A percentile compares a stretch with the other conserved stretches of the same genome.
Evolutionary conservation across 2,797 vertebrate genomes (phyloP).

Genomic region (Periophthalmus magnuspinnatus): DNA sequence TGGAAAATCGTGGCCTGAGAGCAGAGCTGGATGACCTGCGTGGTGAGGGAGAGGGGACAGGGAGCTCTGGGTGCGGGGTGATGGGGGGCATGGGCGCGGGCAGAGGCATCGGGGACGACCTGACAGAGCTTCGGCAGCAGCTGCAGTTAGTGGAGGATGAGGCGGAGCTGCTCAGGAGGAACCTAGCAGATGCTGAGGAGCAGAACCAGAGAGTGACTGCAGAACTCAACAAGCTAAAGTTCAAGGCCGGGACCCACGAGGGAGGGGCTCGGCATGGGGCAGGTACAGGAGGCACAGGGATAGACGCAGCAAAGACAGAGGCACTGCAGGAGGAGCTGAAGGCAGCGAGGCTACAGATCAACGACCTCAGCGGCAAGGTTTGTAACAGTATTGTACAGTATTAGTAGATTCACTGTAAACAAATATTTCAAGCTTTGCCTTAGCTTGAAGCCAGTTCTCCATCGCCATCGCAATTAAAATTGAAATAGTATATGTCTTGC

Average conservation of each 20-base stretch:
- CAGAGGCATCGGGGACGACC: slow-evolving; percentile 85
- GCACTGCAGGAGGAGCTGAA: slow-evolving; percentile 94
- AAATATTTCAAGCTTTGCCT: too few relatives aligned
- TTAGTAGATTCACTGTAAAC: too few relatives aligned
- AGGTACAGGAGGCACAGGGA: slow-evolving; percentile 61
- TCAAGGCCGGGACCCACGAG: slow-evolving; percentile 87
- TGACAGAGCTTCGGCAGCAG: slow-evolving; percentile 93
- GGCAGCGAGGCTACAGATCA: slow-evolving; percentile 91
- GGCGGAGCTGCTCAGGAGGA: slow-evolving; percentile 91
- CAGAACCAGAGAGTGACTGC: slow-evolving; percentile 89
- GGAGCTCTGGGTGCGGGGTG: slow-evolving; percentile 66
- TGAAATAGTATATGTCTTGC: too few relatives aligned
- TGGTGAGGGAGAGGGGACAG: slow-evolving; percentile 84
- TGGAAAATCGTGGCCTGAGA: slow-evolving; percentile 93
- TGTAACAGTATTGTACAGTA: neutral
- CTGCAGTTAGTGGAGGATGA: slow-evolving; percentile 96
- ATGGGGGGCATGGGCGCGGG: slow-evolving; percentile 48
- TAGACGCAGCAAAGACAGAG: slow-evolving; percentile 85
- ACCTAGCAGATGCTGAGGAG: slow-evolving; percentile 90
- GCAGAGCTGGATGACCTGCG: slow-evolving; percentile 92
- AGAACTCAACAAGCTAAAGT: slow-evolving; percentile 92
- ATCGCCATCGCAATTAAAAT: too few relatives aligned
- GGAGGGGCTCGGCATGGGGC: slow-evolving; percentile 81
- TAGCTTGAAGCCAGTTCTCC: too few relatives aligned
- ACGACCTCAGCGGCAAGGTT: slow-evolving; percentile 94